Evolutionary conservation across 1,140 invertebrate genomes (phyloP), one percentile per base, ranked within the genome.

Genomic region (Plectrocnemia conspersa): DNA sequence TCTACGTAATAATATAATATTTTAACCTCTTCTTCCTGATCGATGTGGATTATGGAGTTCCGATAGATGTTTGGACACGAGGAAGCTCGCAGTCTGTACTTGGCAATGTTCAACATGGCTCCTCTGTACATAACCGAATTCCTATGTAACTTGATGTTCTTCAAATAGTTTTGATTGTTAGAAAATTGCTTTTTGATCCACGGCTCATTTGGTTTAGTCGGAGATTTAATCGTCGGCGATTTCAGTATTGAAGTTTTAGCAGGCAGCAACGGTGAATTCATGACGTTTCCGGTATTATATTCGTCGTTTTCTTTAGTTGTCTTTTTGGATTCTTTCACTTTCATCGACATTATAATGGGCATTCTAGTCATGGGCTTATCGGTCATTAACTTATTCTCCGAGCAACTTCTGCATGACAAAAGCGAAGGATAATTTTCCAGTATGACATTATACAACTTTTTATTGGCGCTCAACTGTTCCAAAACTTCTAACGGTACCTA

Each of bases 31-130:
- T 84, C 82, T 64, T 87, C 81, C 65, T 86, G 83, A 22, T 84
- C 82, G 16, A 92, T 80, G 1, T 89, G 90, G 7, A 86, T 87
- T 83, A 92, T 92, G 0, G 89, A 92, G 66, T 92, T 92, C 60
- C 86, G 80, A 66, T 90, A 92, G 64, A 94, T 93, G 71, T 93
- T 85, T 1, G 91, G 90, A 70, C 89, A 93, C 15, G 89, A 92
- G 0, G 89, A 92, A 6, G 90, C 89, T 38, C 89, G 79, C 50
- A 93, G 71, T 40, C 85, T 79, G 69, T 93, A 93, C 48, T 85
- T 79, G 54, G 84, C 82, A 45, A 88, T 82, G 68, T 89, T 89
- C 22, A 91, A 70, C 71, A 89, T 86, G 1, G 88, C 88, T 35
- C 86, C 87, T 56, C 91, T 81, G 69, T 90, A 88, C 65, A 87